Percentiles rank a stretch among this genome's conserved stretches.
phyloP scores from a whole-genome alignment of 2,113 vertebrate species.

The Cynoglossus semilaevis region DNA sequence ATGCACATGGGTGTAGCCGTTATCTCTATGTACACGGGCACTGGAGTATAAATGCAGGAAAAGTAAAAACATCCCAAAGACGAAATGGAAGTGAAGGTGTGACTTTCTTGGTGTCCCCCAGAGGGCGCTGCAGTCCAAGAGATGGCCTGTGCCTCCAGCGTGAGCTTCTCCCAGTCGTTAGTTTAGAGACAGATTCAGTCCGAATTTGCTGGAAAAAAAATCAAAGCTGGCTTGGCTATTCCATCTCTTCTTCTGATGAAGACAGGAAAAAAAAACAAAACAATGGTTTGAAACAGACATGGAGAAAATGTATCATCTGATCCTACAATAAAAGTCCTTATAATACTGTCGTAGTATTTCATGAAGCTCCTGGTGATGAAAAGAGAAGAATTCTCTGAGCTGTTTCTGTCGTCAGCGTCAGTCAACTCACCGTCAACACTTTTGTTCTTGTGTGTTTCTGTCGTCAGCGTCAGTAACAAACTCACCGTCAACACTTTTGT shows the following conservation, averaged over 20 bases:
- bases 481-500: slow-evolving; percentile 61
- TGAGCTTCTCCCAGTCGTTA: neutral
- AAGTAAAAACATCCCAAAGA: slow-evolving; percentile 16
- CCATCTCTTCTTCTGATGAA: slow-evolving; percentile 51
- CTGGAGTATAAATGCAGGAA: slow-evolving; percentile 15
- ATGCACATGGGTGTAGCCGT: slow-evolving; percentile 26
- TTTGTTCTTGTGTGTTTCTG: neutral
- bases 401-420: too few relatives aligned
- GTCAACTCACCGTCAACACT: too few relatives aligned
- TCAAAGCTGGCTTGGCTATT: slow-evolving; percentile 37
- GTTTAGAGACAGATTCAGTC: slow-evolving; percentile 26
- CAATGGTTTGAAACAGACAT: neutral
- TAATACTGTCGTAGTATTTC: too few relatives aligned
- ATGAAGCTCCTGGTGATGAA: too few relatives aligned
- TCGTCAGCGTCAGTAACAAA: slow-evolving; percentile 1
- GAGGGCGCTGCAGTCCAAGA: slow-evolving; percentile 59
- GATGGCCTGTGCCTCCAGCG: slow-evolving; percentile 26
- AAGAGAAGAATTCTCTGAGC: too few relatives aligned
- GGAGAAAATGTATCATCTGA: neutral
- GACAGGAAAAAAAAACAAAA: neutral
- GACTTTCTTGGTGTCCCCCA: slow-evolving; percentile 50
- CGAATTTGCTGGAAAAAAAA: slow-evolving; percentile 1
- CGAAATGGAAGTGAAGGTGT: slow-evolving; percentile 33
- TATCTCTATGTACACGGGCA: slow-evolving; percentile 16
- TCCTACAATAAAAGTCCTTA: too few relatives aligned